Base-by-base conservation (phyloP, 2,113 vertebrate genomes). In the Uria lomvia region DNA sequence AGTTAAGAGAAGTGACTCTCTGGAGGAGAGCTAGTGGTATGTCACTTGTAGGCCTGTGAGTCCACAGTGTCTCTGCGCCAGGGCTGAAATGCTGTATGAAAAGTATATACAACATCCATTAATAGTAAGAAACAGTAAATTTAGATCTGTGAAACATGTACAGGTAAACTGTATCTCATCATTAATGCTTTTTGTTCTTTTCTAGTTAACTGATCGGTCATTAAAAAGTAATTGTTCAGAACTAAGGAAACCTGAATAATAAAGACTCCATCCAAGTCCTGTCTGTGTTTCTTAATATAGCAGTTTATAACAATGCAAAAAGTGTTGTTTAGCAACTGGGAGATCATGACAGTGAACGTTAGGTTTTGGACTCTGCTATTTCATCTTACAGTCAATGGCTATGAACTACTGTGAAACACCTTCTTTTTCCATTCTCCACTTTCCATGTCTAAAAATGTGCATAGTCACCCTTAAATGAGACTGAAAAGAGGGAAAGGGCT, bases 21-120 rank as follows among this genome's bases (percentile, higher is more conserved):
- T 43, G 49, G 55, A 81, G n/a, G 21, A 58, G 26, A n/a, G 24
- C 0, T 0, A 38, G 21, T 22, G 13, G 5, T 70, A 20, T 59
- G 70, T 65, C 52, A 19, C 18, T 11, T 49, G 23, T 30, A 45
- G 30, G 12, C 30, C 59, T 71, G 8, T 53, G 53, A 56, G 73
- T 52, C 29, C 43, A 11, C 12, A 15, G 7, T 55, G 49, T 12
- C 27, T 38, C 30, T 56, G n/a, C 4, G 1, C 20, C 38, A n/a
- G 12, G 17, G 40, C 66, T 87, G 81, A 79, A 65, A 8, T 9
- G 11, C 38, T n/a, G 3, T 53, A 4, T 70, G 29, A 38, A 36
- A 42, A 27, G 23, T 43, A 24, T 16, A 14, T 30, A 24, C 11
- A 43, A 9, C 8, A 88, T 66, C 38, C 32, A 67, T 52, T 65